Conservation (phyloP, 2,888 invertebrate species). For the Entomobrya proxima region DNA sequence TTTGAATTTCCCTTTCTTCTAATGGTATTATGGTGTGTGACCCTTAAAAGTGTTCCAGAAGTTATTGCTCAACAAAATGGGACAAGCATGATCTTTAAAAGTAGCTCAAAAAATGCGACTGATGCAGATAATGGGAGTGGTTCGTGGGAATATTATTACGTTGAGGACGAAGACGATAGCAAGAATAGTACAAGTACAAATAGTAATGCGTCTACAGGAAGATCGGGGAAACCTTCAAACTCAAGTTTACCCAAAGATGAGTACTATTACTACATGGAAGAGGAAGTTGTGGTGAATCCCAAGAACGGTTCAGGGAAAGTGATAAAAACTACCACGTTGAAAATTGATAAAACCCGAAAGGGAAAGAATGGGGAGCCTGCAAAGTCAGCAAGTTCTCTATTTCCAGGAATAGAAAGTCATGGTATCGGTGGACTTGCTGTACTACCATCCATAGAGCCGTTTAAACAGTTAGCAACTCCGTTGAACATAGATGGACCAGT, state of each 20-base stretch:
- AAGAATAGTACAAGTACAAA: neutral
- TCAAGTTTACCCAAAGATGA: constrained; percentile 13
- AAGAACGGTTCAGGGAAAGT: neutral
- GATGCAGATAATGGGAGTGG: neutral
- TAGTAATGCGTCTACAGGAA: neutral
- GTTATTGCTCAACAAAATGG: constrained; percentile 1
- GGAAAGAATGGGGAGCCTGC: neutral
- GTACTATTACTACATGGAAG: constrained; percentile 39
- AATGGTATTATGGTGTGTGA: neutral
- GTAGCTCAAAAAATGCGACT: neutral
- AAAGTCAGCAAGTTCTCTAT: constrained; percentile 10
- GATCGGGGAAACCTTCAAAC: neutral
- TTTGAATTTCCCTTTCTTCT: neutral
- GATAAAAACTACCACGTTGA: neutral
- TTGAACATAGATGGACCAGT: constrained; percentile 19
- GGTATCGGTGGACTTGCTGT: neutral
- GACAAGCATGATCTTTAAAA: neutral
- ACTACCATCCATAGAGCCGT: neutral
- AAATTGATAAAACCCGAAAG: constrained; percentile 11
- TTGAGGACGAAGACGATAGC: constrained; percentile 16
- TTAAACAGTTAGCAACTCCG: constrained; percentile 22
- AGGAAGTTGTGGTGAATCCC: constrained; percentile 24
- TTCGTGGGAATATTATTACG: constrained; percentile 26
- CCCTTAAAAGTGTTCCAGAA: no score
- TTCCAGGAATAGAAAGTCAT: neutral